phyloP scores from a whole-genome alignment of 2,888 invertebrate species.

The Dryocosmus kuriphilus region DNA sequence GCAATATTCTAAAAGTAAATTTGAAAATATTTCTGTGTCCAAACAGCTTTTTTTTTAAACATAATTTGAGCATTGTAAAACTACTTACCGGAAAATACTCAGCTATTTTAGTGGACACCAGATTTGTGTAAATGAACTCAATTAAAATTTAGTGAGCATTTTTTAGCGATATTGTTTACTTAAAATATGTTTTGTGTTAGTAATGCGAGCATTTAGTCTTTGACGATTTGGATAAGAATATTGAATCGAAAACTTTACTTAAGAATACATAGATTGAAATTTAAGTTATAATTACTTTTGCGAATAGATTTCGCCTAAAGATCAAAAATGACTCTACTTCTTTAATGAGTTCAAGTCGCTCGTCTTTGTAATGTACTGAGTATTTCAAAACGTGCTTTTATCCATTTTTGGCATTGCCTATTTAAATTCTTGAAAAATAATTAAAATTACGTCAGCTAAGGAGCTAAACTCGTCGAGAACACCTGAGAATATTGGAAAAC shows the following conservation, averaged over 20 bases:
- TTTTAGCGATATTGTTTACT: not conserved
- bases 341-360: constrained; percentile 46
- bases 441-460: constrained; percentile 5
- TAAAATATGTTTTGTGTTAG: constrained; percentile 40
- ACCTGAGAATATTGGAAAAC: constrained; percentile 21
- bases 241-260: not conserved
- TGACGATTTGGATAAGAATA: not conserved
- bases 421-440: constrained; percentile 17
- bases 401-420: not conserved
- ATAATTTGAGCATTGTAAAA: constrained; percentile 5
- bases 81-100: constrained; percentile 65
- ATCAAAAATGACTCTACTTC: constrained; percentile 17
- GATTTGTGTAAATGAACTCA: constrained; percentile 52
- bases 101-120: constrained; percentile 76
- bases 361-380: constrained; percentile 11
- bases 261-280: not conserved
- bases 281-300: not conserved
- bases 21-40: constrained; percentile 22
- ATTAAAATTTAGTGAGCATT: not conserved
- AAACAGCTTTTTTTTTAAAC: constrained; percentile 7
- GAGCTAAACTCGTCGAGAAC: not conserved
- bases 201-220: constrained; percentile 34
- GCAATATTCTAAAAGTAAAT: not conserved
- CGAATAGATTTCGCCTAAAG: not conserved
- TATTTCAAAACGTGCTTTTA: constrained; percentile 35